Percentiles rank a stretch among this genome's conserved stretches.
Conservation (phyloP, 2,113 vertebrate species). For the Myodes glareolus region DNA sequence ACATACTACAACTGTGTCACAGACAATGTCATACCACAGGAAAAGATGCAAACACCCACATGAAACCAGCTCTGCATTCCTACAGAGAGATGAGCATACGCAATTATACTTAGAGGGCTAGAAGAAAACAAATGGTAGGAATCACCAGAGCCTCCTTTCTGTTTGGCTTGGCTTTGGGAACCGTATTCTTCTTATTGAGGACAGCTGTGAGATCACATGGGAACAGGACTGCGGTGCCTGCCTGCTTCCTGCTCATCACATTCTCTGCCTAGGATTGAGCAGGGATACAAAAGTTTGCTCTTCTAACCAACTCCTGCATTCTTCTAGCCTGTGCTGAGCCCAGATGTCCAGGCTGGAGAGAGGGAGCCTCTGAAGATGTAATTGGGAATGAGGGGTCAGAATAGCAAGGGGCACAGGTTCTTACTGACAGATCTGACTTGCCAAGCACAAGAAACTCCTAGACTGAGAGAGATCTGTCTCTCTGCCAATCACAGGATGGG, state of each 20-base stretch:
- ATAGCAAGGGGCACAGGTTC: neutral
- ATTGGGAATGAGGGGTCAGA: neutral
- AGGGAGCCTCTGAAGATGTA: neutral
- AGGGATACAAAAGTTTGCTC: neutral
- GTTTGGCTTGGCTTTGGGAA: slow-evolving; percentile 91
- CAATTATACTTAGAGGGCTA: too few species aligned
- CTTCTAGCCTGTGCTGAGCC: neutral
- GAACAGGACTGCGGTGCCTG: neutral
- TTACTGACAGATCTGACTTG: neutral
- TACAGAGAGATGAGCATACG: too few species aligned
- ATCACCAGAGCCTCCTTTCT: slow-evolving; percentile 95
- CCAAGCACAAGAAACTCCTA: neutral
- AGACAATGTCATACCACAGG: too few species aligned
- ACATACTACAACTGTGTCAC: too few species aligned
- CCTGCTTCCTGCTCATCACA: slow-evolving; percentile 44
- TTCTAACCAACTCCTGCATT: slow-evolving; percentile 19
- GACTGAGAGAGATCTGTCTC: neutral
- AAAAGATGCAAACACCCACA: too few species aligned
- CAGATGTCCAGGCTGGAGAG: neutral
- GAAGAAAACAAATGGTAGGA: slow-evolving; percentile 87
- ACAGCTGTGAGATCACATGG: slow-evolving; percentile 85
- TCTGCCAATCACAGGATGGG: neutral
- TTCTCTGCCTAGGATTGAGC: neutral
- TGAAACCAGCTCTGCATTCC: too few species aligned
- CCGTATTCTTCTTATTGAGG: slow-evolving; percentile 88